Evolutionary conservation across 1,140 invertebrate genomes (phyloP), one percentile per base, ranked within the genome.

Genomic region (Dysdera silvatica): DNA sequence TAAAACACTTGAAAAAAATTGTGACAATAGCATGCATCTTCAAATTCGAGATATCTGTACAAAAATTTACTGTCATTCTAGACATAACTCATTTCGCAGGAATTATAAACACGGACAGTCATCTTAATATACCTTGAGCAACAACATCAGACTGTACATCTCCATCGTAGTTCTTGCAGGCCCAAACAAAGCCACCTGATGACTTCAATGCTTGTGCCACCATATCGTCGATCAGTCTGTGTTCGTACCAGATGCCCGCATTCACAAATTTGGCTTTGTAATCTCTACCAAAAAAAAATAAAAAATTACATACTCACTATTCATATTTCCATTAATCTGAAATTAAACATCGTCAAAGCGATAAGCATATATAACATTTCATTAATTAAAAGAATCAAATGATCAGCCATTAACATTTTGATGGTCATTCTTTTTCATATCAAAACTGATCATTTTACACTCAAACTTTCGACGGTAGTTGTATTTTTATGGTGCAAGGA

Each of bases 151-250:
- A 91, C 75, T 91, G 89, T 1, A 94, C 90, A 75, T 93, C 90
- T 28, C 90, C 90, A 72, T 93, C 90, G 74, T 93, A 93, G 73
- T 93, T 92, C 76, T 93, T 93, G 77, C 89, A 92, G 7, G 89
- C 85, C 89, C 89, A 93, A 2, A 93, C 86, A 77, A 92, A 92
- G n/a, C 87, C 88, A 56, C 89, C 89, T 37, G 82, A 82, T 23
- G 87, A 86, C 77, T 94, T 94, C 48, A 94, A 78, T 7, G 83
- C 85, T 76, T 93, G 89, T 10, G 91, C 91, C 24, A 94, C 90
- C 88, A 91, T 92, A 72, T 94, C 91, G 74, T 94, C 91, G 71
- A 93, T 93, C 26, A 93, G 77, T n/a, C 91, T 80, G 76, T 94
- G 91, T 75, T 94, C 91, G 74, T 94, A 93, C 86, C 87, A 91